Evolutionary conservation across 2,797 vertebrate genomes (phyloP).

Genomic region (Chaetodon trifasciatus): DNA sequence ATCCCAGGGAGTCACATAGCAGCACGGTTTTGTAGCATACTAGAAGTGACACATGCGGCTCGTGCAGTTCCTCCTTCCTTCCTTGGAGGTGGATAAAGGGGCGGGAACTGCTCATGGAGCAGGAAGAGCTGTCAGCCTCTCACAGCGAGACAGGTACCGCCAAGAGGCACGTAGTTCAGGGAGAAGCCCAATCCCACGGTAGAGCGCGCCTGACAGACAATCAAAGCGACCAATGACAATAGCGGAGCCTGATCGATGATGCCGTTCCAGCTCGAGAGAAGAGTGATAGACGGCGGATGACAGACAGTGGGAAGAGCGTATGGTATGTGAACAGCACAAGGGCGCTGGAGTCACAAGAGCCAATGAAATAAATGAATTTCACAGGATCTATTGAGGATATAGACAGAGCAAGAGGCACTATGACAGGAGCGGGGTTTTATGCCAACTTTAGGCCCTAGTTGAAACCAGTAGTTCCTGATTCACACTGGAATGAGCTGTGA

Average conservation of each 20-base stretch:
- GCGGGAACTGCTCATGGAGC: constrained; percentile 63
- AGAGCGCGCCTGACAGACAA: constrained; percentile 30
- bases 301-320: constrained; percentile 48
- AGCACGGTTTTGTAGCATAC: constrained; percentile 52
- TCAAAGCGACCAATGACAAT: constrained; percentile 16
- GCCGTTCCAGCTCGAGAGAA: background rate
- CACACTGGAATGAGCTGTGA: background rate
- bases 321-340: constrained; percentile 46
- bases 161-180: constrained; percentile 50
- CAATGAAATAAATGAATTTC: constrained; percentile 77
- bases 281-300: constrained; percentile 25
- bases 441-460: background rate
- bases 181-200: constrained; percentile 60
- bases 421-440: background rate
- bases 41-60: constrained; percentile 72
- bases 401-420: background rate
- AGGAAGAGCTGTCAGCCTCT: constrained; percentile 85
- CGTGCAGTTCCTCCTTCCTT: constrained; percentile 68
- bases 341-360: constrained; percentile 1
- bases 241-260: constrained; percentile 4
- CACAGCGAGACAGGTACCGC: constrained; percentile 90
- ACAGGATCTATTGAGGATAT: background rate
- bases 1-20: constrained; percentile 62
- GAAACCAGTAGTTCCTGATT: background rate
- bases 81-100: constrained; percentile 67